Evolutionary conservation across 1,140 invertebrate genomes (phyloP).

Genomic region (Drosophila jambulina): DNA sequence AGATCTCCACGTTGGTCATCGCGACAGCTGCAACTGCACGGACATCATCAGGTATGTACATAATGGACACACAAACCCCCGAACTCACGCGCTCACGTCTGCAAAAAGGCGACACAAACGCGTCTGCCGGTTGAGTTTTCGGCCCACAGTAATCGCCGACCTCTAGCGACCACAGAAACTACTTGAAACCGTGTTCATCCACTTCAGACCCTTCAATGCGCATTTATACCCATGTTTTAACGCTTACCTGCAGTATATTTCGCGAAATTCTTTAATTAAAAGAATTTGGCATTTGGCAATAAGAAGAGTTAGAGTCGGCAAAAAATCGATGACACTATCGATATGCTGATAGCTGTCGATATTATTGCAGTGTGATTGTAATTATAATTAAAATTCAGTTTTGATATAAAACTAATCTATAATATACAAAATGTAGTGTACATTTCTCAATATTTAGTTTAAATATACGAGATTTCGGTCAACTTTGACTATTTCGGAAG

Average conservation of each 20-base stretch:
- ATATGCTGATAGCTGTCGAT: neutral
- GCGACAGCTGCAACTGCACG: slow-evolving; percentile 21
- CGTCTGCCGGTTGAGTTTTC: slow-evolving; percentile 56
- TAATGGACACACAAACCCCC: slow-evolving; percentile 20
- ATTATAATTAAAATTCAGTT: neutral
- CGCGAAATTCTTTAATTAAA: slow-evolving; percentile 12
- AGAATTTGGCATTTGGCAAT: slow-evolving; percentile 23
- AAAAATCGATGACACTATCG: neutral
- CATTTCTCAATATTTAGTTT: neutral
- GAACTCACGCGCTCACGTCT: slow-evolving; percentile 53
- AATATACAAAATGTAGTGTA: neutral
- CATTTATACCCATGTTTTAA: neutral
- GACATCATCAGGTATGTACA: slow-evolving; percentile 34
- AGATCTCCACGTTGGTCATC: slow-evolving; percentile 71
- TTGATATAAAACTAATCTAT: neutral
- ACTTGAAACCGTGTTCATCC: neutral
- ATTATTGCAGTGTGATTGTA: neutral
- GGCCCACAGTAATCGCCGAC: too few relatives aligned
- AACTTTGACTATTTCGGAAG: neutral
- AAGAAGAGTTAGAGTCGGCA: neutral
- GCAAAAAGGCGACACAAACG: slow-evolving; percentile 52
- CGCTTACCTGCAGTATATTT: slow-evolving; percentile 5
- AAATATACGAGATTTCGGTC: neutral
- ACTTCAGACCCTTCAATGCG: neutral
- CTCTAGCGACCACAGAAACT: neutral